Evolutionary conservation across 2,113 vertebrate species (phyloP).

Genomic region (Proterorhinus semilunaris): DNA sequence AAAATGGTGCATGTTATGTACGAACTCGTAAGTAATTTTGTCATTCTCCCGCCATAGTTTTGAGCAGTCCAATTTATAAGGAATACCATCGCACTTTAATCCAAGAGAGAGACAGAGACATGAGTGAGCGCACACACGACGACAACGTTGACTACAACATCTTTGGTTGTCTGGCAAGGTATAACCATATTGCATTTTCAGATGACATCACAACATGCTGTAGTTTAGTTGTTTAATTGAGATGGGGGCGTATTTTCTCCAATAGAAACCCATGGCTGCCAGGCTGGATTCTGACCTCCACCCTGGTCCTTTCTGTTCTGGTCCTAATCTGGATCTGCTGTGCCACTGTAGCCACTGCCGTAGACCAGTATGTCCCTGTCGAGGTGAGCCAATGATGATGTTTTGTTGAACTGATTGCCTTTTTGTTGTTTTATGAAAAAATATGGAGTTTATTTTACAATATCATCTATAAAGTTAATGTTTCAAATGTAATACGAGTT

Average conservation of each 20-base stretch:
- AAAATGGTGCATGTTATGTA: background rate
- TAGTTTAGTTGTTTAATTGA: background rate
- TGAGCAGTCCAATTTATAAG: slow-evolving; percentile 71
- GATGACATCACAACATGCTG: background rate
- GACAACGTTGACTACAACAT: slow-evolving; percentile 81
- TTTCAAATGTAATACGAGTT: background rate
- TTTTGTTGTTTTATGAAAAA: too few species aligned
- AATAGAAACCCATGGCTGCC: slow-evolving; percentile 86
- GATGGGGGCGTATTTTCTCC: background rate
- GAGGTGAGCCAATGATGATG: slow-evolving; percentile 77
- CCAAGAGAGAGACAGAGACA: slow-evolving; percentile 73
- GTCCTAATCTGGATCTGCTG: slow-evolving; percentile 98
- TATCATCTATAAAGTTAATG: too few species aligned
- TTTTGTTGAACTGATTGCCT: too few species aligned
- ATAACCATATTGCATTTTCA: background rate
- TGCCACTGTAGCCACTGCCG: slow-evolving; percentile 94
- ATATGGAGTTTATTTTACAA: too few species aligned
- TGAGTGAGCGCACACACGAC: slow-evolving; percentile 48
- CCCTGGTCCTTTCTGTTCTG: slow-evolving; percentile 88
- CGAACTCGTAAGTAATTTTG: background rate
- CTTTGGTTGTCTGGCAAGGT: slow-evolving; percentile 88
- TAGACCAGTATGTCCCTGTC: slow-evolving; percentile 91
- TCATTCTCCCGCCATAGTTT: slow-evolving; percentile 27
- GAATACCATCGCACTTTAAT: slow-evolving; percentile 71
- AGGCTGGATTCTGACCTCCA: slow-evolving; percentile 93